Base-by-base conservation (phyloP, 2,797 vertebrate species). In the Anguilla pacifica region DNA sequence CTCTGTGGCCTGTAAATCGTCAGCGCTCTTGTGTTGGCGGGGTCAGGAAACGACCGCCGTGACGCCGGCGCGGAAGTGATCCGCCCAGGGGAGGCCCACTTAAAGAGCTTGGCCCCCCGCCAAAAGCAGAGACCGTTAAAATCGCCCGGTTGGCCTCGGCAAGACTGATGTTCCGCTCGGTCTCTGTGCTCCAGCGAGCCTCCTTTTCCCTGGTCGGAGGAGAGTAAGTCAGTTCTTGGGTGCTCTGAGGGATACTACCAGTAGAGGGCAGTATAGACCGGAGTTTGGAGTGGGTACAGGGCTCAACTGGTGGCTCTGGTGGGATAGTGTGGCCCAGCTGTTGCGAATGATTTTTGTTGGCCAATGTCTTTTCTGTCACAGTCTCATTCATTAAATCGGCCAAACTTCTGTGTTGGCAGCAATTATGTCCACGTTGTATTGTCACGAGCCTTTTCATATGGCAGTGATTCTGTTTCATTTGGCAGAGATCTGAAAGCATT, bases 281-380 rank as follows among this genome's bases (percentile, higher is more conserved):
- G 15, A 15, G 13, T 77, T 39, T 77, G 74, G 15, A 43, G 13
- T 17, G 19, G 74, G 35, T 39, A 77, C 74, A 77, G 39, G 74
- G 74, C 39, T 77, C 74, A 43, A 35, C 74, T 77, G 74, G 74
- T 77, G 74, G 39, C 74, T 19, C 74, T 77, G 74, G 39, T 43
- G 31, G 17, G 15, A 43, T 35, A 43, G 11, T 2, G 43, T 35
- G 19, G 74, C 11, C 31, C 35, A 77, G 74, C 74, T 39, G 74
- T 35, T 77, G 70, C 28, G 17, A 15, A 15, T 74, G 70, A n/a
- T 77, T 77, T 35, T 72, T 72, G 70, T 35, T 72, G 28, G 28
- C 70, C 70, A 72, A 31, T 35, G 11, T 72, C 9, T 72, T 35
- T 72, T 31, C 28, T 67, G 61, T n/a, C 74, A 15, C 3, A 3